Evolutionary conservation across 2,797 vertebrate genomes (phyloP), one percentile per base, ranked within the genome.

Genomic region (Sebastiscus tertius): DNA sequence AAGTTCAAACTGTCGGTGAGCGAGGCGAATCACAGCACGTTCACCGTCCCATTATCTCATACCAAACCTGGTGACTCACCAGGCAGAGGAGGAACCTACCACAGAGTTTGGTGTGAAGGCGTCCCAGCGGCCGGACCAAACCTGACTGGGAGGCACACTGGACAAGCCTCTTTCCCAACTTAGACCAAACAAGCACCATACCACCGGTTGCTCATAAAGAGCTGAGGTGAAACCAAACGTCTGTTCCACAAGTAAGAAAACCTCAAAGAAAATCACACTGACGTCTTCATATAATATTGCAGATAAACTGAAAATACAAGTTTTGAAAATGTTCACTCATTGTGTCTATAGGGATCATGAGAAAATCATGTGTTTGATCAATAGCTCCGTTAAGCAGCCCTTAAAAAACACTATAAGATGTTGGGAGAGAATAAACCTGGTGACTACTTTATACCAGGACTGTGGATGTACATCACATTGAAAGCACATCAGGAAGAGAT

Each of bases 11-110:
- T 60, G 42, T 63, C 62, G 77, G 83, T 54, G 67, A 90, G 42
- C 16, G 22, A 74, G 84, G 80, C 83, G 54, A 75, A 87, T 82
- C 83, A 8, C 68, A 70, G 69, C 86, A 66, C 10, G 83, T 79
- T 73, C 34, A 24, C n/a, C 29, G 3, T 36, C 72, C 73, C 61
- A 76, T 86, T 69, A 80, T 81, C 70, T 77, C 79, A 85, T 82
- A 86, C 80, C 87, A 70, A 75, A 67, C 52, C 52, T 9, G 61
- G 36, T 89, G 89, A 93, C 63, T 92, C 92, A 90, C 29, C 70
- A 3, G 34, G 58, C 69, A 36, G 79, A 75, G 64, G 67, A 75
- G 72, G 68, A 81, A 78, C 61, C 79, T 70, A 81, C 80, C 82
- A 54, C 83, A 76, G 54, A 61, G 64, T 80, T 64, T 75, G 73